Percentiles rank a stretch among this genome's conserved stretches.
phyloP scores from a whole-genome alignment of 2,888 invertebrate genomes.

The Pomacea canaliculata region DNA sequence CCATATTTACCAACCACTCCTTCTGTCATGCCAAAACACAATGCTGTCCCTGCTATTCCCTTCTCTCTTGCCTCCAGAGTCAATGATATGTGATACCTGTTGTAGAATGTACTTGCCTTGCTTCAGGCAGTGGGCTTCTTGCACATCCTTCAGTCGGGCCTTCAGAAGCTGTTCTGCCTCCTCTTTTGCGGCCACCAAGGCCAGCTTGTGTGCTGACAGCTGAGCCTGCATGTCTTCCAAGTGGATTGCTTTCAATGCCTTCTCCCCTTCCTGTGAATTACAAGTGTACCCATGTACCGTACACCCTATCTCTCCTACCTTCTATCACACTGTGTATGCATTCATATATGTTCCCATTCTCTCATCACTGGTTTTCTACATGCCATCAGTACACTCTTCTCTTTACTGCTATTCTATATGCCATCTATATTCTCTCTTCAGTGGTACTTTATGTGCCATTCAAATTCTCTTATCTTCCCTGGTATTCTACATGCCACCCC shows the following conservation, averaged over 20 bases:
- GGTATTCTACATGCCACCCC: no score
- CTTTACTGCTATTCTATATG: no score
- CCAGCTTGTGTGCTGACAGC: conserved; percentile 60
- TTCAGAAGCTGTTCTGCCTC: conserved; percentile 46
- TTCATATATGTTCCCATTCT: not conserved
- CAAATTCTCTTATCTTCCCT: no score
- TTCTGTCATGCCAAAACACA: no score
- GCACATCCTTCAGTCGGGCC: conserved; percentile 41
- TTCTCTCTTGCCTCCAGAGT: no score
- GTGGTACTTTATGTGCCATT: no score
- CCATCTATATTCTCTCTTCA: not conserved
- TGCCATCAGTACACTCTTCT: no score
- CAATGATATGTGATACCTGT: no score
- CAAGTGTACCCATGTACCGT: not conserved
- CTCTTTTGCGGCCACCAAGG: conserved; percentile 45
- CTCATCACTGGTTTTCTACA: no score
- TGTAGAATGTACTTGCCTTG: not conserved
- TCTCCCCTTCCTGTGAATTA: conserved; percentile 46
- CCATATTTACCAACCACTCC: no score
- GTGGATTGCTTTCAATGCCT: conserved; percentile 49
- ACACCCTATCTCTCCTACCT: not conserved
- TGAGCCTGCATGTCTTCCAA: conserved; percentile 62
- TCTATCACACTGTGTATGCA: not conserved
- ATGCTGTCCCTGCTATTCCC: no score
- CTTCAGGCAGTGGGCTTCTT: conserved; percentile 1